phyloP scores from a whole-genome alignment of 2,888 invertebrate genomes.

The Conus canariensis region DNA sequence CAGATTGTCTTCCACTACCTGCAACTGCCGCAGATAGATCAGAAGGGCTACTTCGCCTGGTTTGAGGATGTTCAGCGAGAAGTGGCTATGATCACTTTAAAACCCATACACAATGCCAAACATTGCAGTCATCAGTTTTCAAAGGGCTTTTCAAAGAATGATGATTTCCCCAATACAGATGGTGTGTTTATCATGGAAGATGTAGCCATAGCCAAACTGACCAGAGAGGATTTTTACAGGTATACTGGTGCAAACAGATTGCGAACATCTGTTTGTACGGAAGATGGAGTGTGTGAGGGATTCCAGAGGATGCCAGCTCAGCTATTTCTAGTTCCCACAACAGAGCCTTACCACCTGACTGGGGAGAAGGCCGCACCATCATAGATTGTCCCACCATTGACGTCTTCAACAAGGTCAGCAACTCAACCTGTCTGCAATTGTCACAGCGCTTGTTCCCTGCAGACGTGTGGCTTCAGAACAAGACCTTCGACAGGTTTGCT shows the following conservation, averaged over 20 bases:
- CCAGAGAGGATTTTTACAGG: constrained; percentile 36
- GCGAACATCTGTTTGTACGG: not conserved
- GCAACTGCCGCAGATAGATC: constrained; percentile 46
- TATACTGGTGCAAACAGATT: not conserved
- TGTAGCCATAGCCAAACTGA: constrained; percentile 47
- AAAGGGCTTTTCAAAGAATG: constrained; percentile 35
- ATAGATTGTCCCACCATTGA: constrained; percentile 49
- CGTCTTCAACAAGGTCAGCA: constrained; percentile 17
- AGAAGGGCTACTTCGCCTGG: constrained; percentile 54
- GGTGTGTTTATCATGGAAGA: constrained; percentile 53
- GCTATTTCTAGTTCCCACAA: constrained; percentile 48
- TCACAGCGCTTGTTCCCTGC: constrained; percentile 45
- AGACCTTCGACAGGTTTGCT: constrained; percentile 47
- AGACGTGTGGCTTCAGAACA: constrained; percentile 42
- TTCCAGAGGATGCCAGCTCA: constrained; percentile 11
- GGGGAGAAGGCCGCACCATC: constrained; percentile 33
- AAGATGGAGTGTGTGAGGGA: not conserved
- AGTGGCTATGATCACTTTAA: constrained; percentile 48
- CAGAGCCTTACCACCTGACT: constrained; percentile 47
- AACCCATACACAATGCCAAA: constrained; percentile 39
- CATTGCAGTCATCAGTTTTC: constrained; percentile 50
- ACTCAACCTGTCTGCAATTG: constrained; percentile 45
- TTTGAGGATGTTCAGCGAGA: constrained; percentile 53
- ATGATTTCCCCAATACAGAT: constrained; percentile 44
- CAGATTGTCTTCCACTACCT: constrained; percentile 52